Conservation (phyloP, 2,113 vertebrate species). For the Salvator merianae region DNA sequence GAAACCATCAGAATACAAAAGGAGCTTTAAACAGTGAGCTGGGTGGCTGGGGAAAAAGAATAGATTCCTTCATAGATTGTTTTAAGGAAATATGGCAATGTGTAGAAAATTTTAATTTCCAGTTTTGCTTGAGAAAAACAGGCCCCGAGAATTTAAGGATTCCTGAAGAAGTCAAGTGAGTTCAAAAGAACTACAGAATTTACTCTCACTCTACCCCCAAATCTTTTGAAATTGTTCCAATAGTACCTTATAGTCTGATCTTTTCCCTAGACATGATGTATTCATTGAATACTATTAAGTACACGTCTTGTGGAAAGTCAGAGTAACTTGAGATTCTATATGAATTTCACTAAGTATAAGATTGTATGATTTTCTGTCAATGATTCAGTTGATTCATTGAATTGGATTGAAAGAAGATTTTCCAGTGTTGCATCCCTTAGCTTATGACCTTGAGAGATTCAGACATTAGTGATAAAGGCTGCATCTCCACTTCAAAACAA, state of each 20-base stretch:
- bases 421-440: too few species aligned
- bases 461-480: too few species aligned
- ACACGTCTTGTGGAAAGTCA: not conserved
- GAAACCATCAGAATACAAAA: not conserved
- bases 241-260: not conserved
- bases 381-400: not conserved
- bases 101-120: not conserved
- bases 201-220: too few species aligned
- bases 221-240: not conserved
- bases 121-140: not conserved
- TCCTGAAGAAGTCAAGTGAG: not conserved
- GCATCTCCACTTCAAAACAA: too few species aligned
- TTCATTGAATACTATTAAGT: not conserved
- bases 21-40: conserved; percentile 8
- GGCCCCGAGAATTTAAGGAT: not conserved
- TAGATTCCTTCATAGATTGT: not conserved
- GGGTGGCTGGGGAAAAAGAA: not conserved
- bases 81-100: not conserved
- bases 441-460: too few species aligned
- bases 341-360: not conserved
- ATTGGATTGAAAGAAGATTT: too few species aligned
- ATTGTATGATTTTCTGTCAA: not conserved
- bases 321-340: not conserved
- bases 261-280: not conserved
- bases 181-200: not conserved